A percentile compares a stretch with the other conserved stretches of the same genome.
Conservation (phyloP, 2,113 vertebrate species). For the Psophia crepitans region DNA sequence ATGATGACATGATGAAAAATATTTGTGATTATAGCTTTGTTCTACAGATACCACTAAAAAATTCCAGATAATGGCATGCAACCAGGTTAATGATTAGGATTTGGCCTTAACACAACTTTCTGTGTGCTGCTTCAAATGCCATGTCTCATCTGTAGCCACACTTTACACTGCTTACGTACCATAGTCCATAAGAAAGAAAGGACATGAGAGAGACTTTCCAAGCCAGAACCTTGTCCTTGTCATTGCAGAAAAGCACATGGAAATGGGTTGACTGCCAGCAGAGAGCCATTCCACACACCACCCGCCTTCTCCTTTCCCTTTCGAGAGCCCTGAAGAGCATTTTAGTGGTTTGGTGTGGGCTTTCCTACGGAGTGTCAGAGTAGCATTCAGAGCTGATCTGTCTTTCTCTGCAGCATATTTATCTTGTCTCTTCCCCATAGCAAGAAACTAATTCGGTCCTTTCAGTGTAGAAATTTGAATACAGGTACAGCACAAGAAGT, state of each 20-base stretch:
- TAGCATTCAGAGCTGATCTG: not conserved
- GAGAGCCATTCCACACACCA: not conserved
- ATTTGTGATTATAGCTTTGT: not conserved
- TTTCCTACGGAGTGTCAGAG: not conserved
- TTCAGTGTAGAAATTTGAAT: not conserved
- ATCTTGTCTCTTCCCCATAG: not conserved
- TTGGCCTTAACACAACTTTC: not conserved
- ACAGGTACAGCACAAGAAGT: not conserved
- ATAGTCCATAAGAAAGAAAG: not conserved
- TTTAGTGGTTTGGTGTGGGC: not conserved
- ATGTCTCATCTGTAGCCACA: not conserved
- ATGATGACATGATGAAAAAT: not conserved
- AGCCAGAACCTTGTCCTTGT: not conserved
- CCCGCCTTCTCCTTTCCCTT: not conserved
- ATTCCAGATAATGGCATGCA: not conserved
- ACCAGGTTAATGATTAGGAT: not conserved
- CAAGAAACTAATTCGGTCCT: not conserved
- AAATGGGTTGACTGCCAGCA: not conserved
- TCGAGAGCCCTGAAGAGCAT: not conserved
- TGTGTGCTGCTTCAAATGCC: not conserved
- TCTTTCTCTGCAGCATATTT: not conserved
- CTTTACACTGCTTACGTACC: rapidly evolving
- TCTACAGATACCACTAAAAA: not conserved
- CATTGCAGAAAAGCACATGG: not conserved
- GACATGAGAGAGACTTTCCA: not conserved